Percentiles rank a stretch among this genome's conserved stretches.
phyloP scores from a whole-genome alignment of 2,113 vertebrate genomes.

The Scopus umbretta region DNA sequence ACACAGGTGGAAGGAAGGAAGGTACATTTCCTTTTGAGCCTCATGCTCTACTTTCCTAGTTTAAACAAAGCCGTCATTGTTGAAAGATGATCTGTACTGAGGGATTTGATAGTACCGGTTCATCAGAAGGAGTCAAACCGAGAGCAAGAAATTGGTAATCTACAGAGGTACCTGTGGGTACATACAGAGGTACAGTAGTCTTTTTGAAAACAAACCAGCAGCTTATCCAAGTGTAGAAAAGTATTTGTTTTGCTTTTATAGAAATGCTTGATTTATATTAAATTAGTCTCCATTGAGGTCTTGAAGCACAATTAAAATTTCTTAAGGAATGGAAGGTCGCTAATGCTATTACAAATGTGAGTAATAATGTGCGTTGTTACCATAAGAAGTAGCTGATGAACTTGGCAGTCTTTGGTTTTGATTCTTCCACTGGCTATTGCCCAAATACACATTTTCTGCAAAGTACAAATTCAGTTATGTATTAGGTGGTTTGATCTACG shows the following conservation, averaged over 20 bases:
- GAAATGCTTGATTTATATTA: background rate
- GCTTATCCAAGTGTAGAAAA: background rate
- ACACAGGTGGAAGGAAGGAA: conserved; percentile 90
- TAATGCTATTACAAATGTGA: background rate
- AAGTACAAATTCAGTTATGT: background rate
- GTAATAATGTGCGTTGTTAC: background rate
- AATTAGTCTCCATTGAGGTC: background rate
- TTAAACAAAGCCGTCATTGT: background rate
- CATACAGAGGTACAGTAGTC: background rate
- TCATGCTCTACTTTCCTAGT: background rate
- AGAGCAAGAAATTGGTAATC: background rate
- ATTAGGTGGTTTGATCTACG: background rate
- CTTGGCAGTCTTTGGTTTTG: background rate
- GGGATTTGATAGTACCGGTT: background rate
- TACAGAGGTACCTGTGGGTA: background rate
- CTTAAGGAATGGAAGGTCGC: background rate
- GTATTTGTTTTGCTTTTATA: background rate
- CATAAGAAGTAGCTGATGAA: background rate
- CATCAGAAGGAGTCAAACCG: background rate
- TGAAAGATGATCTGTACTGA: background rate
- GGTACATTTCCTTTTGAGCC: conserved; percentile 65
- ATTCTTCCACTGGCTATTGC: background rate
- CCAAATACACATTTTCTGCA: background rate
- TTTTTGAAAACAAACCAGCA: background rate
- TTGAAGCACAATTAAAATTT: background rate